These are phyloP conservation scores for Macquaria ambigua DNA, from an alignment of 2,113 vertebrate genomes.

Conservation along the genomic window DNA sequence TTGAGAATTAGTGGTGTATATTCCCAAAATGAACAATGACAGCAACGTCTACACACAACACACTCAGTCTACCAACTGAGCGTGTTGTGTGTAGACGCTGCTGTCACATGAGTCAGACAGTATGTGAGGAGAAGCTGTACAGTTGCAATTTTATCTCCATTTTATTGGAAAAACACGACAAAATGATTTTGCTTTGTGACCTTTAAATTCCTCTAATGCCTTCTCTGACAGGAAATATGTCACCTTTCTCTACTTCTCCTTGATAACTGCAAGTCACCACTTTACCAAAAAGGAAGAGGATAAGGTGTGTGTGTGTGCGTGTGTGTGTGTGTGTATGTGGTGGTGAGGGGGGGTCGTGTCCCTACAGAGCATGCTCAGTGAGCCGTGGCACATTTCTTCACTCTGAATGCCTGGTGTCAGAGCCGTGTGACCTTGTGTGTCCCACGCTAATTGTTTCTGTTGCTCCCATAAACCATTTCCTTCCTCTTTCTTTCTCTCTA, in stretches of 20 bases:
- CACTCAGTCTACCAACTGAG: no score
- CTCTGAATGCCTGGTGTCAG: slow-evolving; percentile 32
- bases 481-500: slow-evolving; percentile 25
- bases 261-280: slow-evolving; percentile 9
- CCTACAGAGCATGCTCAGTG: slow-evolving; percentile 30
- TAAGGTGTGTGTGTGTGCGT: neutral
- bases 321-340: no score
- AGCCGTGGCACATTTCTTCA: slow-evolving; percentile 43
- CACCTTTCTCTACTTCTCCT: neutral
- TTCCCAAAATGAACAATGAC: neutral
- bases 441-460: slow-evolving; percentile 31
- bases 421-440: slow-evolving; percentile 48
- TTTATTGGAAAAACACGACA: neutral
- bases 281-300: neutral
- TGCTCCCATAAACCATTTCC: slow-evolving; percentile 53
- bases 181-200: neutral
- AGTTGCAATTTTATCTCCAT: neutral
- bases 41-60: neutral
- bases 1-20: neutral
- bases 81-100: no score
- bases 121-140: neutral
- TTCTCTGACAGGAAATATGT: neutral
- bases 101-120: neutral
- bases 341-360: neutral
- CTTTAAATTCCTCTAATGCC: neutral